These are phyloP conservation scores for Forbesichthys papilliferus DNA, from an alignment of 2,113 vertebrate species.

Conservation along the genomic window DNA sequence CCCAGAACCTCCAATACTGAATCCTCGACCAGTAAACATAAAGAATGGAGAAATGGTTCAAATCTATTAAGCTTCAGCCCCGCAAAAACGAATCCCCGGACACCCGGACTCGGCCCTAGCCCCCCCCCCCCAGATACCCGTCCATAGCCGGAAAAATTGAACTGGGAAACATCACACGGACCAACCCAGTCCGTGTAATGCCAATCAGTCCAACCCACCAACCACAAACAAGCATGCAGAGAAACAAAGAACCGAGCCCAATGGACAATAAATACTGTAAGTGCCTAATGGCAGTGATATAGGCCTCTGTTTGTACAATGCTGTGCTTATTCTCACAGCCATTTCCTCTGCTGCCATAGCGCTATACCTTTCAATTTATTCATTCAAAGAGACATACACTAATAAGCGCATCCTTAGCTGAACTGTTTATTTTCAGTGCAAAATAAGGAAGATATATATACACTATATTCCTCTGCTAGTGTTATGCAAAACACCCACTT, in stretches of 20 bases:
- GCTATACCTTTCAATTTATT: conserved; percentile 21
- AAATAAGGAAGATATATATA: background rate
- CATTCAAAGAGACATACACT: conserved; percentile 9
- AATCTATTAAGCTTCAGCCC: too few species aligned
- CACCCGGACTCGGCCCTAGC: too few species aligned
- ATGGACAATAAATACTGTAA: background rate
- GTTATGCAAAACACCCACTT: conserved; percentile 9
- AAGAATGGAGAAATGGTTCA: too few species aligned
- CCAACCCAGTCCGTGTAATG: too few species aligned
- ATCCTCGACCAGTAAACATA: too few species aligned
- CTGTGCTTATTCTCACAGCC: background rate
- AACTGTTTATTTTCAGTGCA: background rate
- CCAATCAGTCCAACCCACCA: too few species aligned
- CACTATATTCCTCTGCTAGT: background rate
- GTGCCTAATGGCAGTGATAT: background rate
- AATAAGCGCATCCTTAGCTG: conserved; percentile 7
- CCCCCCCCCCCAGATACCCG: too few species aligned
- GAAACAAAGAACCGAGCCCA: background rate
- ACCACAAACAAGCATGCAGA: too few species aligned
- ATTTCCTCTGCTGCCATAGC: background rate
- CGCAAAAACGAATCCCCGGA: too few species aligned
- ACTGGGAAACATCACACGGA: too few species aligned
- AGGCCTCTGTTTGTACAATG: background rate
- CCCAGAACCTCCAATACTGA: too few species aligned
- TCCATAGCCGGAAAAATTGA: too few species aligned